Evolutionary conservation across 1,140 invertebrate genomes (phyloP).

Genomic region (Drosophila oshimai): DNA sequence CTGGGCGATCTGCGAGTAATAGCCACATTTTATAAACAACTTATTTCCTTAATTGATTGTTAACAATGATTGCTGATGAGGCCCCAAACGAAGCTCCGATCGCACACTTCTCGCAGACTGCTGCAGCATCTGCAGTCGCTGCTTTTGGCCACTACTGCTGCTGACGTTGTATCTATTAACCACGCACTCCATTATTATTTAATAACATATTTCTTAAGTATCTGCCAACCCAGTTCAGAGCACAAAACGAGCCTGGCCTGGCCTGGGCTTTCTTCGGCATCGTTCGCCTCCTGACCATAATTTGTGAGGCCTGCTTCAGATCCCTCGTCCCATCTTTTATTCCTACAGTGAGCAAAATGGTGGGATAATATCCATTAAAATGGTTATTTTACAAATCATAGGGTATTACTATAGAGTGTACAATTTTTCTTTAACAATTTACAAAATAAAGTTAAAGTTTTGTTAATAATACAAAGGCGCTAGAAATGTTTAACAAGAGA

Average conservation of each 20-base stretch:
- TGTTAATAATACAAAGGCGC: no score
- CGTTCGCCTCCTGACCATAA: constrained; percentile 70
- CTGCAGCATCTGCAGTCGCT: constrained; percentile 35
- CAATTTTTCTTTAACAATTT: no score
- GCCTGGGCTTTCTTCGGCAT: constrained; percentile 24
- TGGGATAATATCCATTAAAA: no score
- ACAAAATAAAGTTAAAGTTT: no score
- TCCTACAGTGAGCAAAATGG: neutral
- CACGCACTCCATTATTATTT: constrained; percentile 81
- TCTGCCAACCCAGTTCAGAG: constrained; percentile 79
- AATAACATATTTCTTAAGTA: constrained; percentile 82
- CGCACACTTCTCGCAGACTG: constrained; percentile 73
- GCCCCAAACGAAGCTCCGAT: constrained; percentile 37
- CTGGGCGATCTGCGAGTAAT: constrained; percentile 56
- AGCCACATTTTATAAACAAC: constrained; percentile 82
- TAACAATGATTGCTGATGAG: constrained; percentile 74
- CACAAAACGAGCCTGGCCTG: constrained; percentile 73
- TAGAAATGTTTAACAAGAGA: no score
- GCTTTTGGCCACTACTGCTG: constrained; percentile 37
- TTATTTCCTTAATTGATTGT: constrained; percentile 82
- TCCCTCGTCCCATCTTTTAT: constrained; percentile 12
- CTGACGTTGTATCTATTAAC: constrained; percentile 78
- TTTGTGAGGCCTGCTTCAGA: constrained; percentile 57
- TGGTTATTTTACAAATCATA: no score
- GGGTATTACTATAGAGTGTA: no score